Percentiles rank a stretch among this genome's conserved stretches.
Evolutionary conservation across 2,888 invertebrate species (phyloP).

Genomic region (Drosophila quinaria): DNA sequence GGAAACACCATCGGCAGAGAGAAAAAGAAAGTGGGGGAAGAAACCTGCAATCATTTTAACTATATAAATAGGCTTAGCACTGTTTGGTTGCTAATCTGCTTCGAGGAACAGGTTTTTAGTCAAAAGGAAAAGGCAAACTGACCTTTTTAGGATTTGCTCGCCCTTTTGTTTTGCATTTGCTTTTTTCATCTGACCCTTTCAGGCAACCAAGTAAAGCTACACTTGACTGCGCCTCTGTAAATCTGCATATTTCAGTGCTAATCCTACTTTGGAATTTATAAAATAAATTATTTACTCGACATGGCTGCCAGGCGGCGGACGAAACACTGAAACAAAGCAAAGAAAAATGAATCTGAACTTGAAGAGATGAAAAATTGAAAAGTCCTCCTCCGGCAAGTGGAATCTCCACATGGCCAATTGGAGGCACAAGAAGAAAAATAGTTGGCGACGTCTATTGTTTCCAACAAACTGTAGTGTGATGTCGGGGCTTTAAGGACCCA

Average conservation of each 20-base stretch:
- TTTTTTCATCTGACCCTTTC: constrained; percentile 51
- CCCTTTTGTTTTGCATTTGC: constrained; percentile 46
- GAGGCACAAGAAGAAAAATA: constrained; percentile 45
- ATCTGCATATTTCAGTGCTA: constrained; percentile 81
- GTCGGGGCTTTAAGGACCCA: constrained; percentile 28
- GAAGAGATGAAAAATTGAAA: constrained; percentile 64
- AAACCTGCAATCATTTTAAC: constrained; percentile 57
- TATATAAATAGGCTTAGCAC: constrained; percentile 76
- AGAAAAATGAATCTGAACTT: constrained; percentile 60
- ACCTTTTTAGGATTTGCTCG: constrained; percentile 61
- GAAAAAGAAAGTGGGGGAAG: background rate
- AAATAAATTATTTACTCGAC: constrained; percentile 78
- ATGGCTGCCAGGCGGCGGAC: constrained; percentile 36
- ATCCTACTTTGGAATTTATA: constrained; percentile 80
- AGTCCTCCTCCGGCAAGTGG: constrained; percentile 8
- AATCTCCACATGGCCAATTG: constrained; percentile 35
- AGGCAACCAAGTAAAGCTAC: constrained; percentile 21
- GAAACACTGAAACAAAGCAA: constrained; percentile 25
- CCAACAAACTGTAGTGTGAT: constrained; percentile 19
- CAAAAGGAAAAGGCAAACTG: constrained; percentile 31
- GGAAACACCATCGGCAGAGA: background rate
- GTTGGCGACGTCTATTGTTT: constrained; percentile 59
- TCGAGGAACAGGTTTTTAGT: constrained; percentile 66
- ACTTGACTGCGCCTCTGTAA: constrained; percentile 62
- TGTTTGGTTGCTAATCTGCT: constrained; percentile 69